Percentiles rank a stretch among this genome's conserved stretches.
Evolutionary conservation across 2,797 vertebrate species (phyloP).

Genomic region (Podargus strigoides): DNA sequence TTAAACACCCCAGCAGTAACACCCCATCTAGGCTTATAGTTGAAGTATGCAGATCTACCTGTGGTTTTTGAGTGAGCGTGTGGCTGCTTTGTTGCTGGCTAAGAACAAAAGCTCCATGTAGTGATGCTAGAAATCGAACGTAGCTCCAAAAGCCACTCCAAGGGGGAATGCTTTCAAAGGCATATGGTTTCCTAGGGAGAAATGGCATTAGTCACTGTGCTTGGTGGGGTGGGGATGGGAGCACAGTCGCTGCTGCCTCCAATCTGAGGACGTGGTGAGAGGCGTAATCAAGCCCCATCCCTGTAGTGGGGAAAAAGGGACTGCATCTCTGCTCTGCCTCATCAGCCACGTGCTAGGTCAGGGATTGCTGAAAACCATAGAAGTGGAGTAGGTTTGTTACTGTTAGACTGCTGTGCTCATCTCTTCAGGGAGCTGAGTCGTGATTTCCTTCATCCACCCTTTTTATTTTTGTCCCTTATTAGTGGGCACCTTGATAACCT

Average conservation of each 20-base stretch:
- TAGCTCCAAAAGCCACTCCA: background rate
- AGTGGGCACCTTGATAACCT: background rate
- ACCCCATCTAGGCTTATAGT: background rate
- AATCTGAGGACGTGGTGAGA: background rate
- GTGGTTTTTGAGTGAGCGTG: background rate
- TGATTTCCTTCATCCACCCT: background rate
- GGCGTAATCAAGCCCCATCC: background rate
- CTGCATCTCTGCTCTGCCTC: background rate
- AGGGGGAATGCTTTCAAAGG: background rate
- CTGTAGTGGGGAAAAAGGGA: background rate
- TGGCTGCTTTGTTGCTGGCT: background rate
- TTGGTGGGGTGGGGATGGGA: background rate
- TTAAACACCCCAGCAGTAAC: background rate
- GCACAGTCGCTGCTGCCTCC: background rate
- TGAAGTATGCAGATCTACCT: background rate
- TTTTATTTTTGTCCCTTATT: background rate
- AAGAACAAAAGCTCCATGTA: background rate
- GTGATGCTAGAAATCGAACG: background rate
- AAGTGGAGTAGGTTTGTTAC: background rate
- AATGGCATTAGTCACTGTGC: background rate
- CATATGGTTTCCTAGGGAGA: background rate
- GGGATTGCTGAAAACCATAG: background rate
- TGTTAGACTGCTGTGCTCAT: background rate
- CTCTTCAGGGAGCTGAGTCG: background rate
- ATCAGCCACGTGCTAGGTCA: background rate